phyloP scores from a whole-genome alignment of 2,888 invertebrate species.

The Acanthosepion esculentum region DNA sequence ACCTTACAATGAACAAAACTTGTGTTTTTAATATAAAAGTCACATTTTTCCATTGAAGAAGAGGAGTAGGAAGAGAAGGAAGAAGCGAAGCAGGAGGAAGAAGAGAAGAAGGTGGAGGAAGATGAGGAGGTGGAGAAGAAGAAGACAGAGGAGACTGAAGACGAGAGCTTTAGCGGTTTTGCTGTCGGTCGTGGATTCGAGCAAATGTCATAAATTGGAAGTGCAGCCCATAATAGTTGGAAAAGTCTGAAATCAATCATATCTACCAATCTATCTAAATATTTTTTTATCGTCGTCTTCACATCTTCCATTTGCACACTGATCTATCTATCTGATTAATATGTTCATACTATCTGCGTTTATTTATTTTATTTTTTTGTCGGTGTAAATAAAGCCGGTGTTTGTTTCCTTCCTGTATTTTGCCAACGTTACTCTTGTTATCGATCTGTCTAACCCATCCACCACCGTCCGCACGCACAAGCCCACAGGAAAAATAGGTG shows the following conservation, averaged over 20 bases:
- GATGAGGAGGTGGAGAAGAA: neutral
- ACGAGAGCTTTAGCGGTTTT: neutral
- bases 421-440: too few relatives aligned
- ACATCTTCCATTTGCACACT: neutral
- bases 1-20: conserved; percentile 21
- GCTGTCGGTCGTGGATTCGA: neutral
- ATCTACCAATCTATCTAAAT: neutral
- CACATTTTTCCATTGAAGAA: neutral
- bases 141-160: neutral
- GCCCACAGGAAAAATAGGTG: neutral
- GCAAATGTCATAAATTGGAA: neutral
- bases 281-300: neutral
- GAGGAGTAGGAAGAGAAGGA: neutral
- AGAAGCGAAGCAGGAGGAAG: neutral
- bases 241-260: neutral
- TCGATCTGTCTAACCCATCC: neutral
- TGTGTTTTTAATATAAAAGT: conserved; percentile 21
- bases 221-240: neutral
- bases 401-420: neutral
- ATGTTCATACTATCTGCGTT: neutral
- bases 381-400: neutral
- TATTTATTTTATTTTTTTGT: neutral
- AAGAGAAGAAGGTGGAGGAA: neutral
- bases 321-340: neutral
- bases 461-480: neutral